Evolutionary conservation across 2,113 vertebrate genomes (phyloP), one percentile per base, ranked within the genome.

Genomic region (Baryphthengus martii): DNA sequence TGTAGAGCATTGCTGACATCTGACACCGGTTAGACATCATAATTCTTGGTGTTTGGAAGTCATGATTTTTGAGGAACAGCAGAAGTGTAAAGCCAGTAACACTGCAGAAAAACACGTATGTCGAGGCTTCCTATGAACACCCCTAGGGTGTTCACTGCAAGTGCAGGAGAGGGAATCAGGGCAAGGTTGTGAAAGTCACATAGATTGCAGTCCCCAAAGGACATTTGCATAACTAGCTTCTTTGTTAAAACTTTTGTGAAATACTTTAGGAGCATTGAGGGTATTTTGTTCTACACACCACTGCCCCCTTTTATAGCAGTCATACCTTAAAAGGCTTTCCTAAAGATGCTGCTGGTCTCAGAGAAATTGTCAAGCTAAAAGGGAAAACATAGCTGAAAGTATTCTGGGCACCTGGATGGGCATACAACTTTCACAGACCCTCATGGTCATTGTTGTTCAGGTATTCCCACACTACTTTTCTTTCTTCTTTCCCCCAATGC

Each of bases 121-220:
- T 13, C 52, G 63, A 95, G 73, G 50, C 47, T 74, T 90, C 47
- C 52, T 67, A 2, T 7, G 35, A 59, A 63, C 78, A 62, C 50
- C 53, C 72, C 10, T 12, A 67, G 85, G 55, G 56, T 88, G 44
- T 21, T 88, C 82, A 59, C 59, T 77, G 78, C 67, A 47, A 93
- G 59, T 15, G 75, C 78, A 82, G 42, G 80, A 74, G 59, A 77
- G 72, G 85, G 79, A 96, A 96, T 49, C 80, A 80, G 93, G 96
- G 68, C 95, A 94, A 93, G 85, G 83, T 21, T 95, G 91, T 93
- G 78, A 88, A 88, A 88, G 72, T 61, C 88, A 74, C 88, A 29
- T 29, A 79, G 63, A 86, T 7, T 75, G 88, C 82, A 81, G 88
- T 42, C 59, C 94, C 76, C 93, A 94, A 75, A 88, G 93, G 92